Percentiles rank a stretch among this genome's conserved stretches.
These are phyloP conservation scores for Odontesthes bonariensis DNA, from an alignment of 2,113 vertebrate species.

Conservation along the genomic window DNA sequence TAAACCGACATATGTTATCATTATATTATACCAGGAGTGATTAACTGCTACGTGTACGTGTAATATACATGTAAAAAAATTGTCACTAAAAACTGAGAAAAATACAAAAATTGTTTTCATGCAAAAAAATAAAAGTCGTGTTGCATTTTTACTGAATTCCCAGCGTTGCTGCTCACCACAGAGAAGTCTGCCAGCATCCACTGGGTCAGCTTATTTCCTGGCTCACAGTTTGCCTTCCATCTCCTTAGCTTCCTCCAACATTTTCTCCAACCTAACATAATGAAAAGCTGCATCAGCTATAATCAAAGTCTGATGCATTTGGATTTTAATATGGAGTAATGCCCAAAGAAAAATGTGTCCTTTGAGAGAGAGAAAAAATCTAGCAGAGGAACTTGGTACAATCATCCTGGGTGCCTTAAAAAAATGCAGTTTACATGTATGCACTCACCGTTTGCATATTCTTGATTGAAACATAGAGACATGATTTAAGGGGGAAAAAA, in stretches of 20 bases:
- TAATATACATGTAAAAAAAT: too few species aligned
- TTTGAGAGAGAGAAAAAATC: constrained; percentile 23
- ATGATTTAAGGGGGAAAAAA: neutral
- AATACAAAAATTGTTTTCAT: too few species aligned
- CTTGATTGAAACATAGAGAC: constrained; percentile 46
- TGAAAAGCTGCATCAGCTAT: constrained; percentile 68
- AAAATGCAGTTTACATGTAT: constrained; percentile 43
- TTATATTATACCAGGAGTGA: too few species aligned
- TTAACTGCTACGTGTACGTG: too few species aligned
- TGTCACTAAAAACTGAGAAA: too few species aligned
- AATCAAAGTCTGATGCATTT: constrained; percentile 68
- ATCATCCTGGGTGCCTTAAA: constrained; percentile 41
- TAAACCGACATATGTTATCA: too few species aligned
- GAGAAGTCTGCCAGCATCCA: constrained; percentile 3
- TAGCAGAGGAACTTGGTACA: constrained; percentile 52
- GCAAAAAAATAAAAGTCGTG: too few species aligned
- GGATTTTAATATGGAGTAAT: constrained; percentile 66
- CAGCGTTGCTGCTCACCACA: neutral
- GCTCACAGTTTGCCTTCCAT: neutral
- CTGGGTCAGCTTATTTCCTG: constrained; percentile 40
- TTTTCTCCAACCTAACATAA: constrained; percentile 30
- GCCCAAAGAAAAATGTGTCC: constrained; percentile 73
- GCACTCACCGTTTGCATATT: constrained; percentile 43
- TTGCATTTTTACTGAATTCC: too few species aligned
- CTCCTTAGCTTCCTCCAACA: constrained; percentile 7